A percentile compares a stretch with the other conserved stretches of the same genome.
Evolutionary conservation across 2,113 vertebrate genomes (phyloP).

Genomic region (Acrocephalus kingi): DNA sequence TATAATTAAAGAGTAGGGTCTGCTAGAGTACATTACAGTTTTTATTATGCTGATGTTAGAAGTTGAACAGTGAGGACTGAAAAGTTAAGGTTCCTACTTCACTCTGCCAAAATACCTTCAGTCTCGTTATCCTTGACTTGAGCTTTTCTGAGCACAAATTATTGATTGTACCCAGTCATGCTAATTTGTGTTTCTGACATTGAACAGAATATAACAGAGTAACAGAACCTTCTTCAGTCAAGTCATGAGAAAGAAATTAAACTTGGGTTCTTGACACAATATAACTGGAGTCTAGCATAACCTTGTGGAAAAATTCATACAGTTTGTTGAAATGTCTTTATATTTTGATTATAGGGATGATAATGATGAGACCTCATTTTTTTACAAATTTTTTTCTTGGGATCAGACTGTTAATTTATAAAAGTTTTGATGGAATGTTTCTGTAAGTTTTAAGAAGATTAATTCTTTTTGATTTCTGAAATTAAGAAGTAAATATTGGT

Average conservation of each 20-base stretch:
- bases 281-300: not conserved
- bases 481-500: not conserved
- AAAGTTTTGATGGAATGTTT: not conserved
- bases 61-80: not conserved
- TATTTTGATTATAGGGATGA: not conserved
- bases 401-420: not conserved
- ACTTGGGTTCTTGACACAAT: not conserved
- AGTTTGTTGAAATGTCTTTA: not conserved
- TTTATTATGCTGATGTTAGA: not conserved
- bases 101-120: not conserved
- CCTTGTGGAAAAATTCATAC: not conserved
- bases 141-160: conserved; percentile 36
- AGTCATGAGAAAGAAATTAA: not conserved
- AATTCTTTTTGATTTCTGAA: not conserved
- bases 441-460: not conserved
- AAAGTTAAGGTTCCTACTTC: not conserved
- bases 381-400: not conserved
- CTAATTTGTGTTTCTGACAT: conserved; percentile 31
- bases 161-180: not conserved
- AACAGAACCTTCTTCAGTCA: not conserved
- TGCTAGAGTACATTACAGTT: not conserved
- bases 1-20: not conserved
- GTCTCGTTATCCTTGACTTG: conserved; percentile 24
- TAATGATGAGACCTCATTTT: not conserved
- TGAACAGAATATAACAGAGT: not conserved